phyloP scores from a whole-genome alignment of 92 coral and sea anemone species.

The Paramuricea clavata region DNA sequence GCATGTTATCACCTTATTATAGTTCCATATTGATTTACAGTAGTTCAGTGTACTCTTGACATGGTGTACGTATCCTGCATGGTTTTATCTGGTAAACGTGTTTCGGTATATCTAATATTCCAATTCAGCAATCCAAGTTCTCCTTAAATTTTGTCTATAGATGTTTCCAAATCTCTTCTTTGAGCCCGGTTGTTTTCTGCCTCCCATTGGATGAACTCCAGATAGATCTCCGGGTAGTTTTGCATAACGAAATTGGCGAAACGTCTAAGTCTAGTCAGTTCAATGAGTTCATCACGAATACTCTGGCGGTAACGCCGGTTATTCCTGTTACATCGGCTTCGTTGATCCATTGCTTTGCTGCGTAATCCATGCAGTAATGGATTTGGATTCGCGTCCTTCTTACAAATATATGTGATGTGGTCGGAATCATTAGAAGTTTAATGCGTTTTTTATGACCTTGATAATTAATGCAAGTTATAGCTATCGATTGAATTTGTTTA shows the following conservation, averaged over 20 bases:
- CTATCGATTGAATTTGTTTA: no score
- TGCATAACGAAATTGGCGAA: not conserved
- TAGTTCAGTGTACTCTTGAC: no score
- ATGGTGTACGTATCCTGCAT: no score
- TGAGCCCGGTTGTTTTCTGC: no score
- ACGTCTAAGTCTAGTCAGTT: not conserved
- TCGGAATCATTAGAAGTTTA: not conserved
- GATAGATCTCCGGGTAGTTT: not conserved
- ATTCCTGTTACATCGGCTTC: not conserved
- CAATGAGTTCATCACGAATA: not conserved
- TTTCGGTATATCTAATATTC: not conserved
- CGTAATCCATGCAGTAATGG: not conserved
- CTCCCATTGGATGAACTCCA: no score
- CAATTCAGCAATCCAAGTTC: not conserved
- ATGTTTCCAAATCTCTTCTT: no score
- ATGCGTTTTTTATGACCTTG: not conserved
- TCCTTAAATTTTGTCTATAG: not conserved
- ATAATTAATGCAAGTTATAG: not conserved
- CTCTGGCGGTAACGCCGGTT: not conserved
- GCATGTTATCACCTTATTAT: no score
- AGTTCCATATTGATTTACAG: no score
- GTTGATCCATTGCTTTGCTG: not conserved
- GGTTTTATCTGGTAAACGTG: not conserved
- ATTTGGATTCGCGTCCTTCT: not conserved
- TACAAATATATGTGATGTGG: no score